Percentiles rank a stretch among this genome's conserved stretches.
Conservation (phyloP, 2,113 vertebrate species). For the Campylomormyrus tamandua region DNA sequence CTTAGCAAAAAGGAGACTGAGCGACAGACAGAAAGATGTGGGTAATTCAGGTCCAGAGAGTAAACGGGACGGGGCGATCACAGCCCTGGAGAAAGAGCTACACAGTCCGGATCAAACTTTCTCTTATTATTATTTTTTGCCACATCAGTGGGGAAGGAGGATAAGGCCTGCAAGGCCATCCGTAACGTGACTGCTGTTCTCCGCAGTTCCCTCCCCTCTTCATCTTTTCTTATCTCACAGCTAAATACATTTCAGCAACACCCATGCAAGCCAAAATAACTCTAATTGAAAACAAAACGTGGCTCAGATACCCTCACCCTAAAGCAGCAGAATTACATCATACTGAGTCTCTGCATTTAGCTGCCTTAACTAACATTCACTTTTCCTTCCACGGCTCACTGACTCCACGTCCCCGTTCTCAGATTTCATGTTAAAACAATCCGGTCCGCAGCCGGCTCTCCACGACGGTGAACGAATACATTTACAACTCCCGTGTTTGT, state of each 20-base stretch:
- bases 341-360: background rate
- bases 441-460: background rate
- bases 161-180: background rate
- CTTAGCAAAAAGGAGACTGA: background rate
- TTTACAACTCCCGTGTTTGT: slow-evolving; percentile 51
- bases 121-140: background rate
- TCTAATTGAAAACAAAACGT: background rate
- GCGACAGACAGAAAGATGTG: background rate
- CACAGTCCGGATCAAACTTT: background rate
- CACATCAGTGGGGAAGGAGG: background rate
- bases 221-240: background rate
- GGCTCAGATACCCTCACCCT: background rate
- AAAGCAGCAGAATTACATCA: background rate
- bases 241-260: background rate
- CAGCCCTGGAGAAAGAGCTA: background rate
- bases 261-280: background rate
- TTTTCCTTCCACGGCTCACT: background rate
- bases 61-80: background rate
- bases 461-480: slow-evolving; percentile 38
- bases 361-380: background rate
- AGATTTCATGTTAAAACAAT: background rate
- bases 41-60: background rate
- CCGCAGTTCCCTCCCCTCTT: background rate
- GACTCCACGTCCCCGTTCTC: background rate
- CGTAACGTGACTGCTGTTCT: background rate